Evolutionary conservation across 2,888 invertebrate species (phyloP).

Genomic region (Tetragonula carbonaria): DNA sequence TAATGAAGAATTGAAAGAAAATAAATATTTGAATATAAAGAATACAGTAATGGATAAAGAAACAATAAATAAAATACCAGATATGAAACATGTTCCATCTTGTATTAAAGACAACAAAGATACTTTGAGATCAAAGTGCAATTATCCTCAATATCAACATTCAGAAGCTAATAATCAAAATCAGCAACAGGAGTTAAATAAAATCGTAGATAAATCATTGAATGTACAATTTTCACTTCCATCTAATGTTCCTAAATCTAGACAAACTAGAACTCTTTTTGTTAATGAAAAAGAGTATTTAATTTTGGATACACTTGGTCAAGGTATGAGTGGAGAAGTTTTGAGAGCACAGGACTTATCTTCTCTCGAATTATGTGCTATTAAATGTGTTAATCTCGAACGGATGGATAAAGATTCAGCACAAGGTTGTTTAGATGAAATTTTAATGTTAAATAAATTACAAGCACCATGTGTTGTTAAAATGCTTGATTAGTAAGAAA

Average conservation of each 20-base stretch:
- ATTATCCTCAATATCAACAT: conserved; percentile 32
- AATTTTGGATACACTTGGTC: conserved; percentile 91
- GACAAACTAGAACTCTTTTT: conserved; percentile 84
- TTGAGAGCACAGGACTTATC: conserved; percentile 89
- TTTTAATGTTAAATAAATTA: conserved; percentile 91
- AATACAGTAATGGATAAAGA: conserved; percentile 28
- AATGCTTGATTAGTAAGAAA: conserved; percentile 94
- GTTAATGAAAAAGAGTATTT: conserved; percentile 91
- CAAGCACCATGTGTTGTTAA: conserved; percentile 94
- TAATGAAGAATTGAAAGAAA: conserved; percentile 69
- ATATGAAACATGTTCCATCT: conserved; percentile 15
- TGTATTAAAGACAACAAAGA: conserved; percentile 22
- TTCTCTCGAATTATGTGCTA: conserved; percentile 87
- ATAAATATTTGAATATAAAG: conserved; percentile 60
- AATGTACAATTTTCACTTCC: conserved; percentile 72
- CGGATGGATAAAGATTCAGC: conserved; percentile 89
- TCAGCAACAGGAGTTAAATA: conserved; percentile 29
- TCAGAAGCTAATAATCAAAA: conserved; percentile 6
- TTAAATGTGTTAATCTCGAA: conserved; percentile 93
- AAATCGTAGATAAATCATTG: conserved; percentile 51
- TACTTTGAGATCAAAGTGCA: conserved; percentile 4
- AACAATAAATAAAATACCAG: conserved; percentile 14
- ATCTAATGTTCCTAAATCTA: conserved; percentile 61
- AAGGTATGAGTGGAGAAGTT: conserved; percentile 96
- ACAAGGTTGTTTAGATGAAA: conserved; percentile 95